Evolutionary conservation across 2,888 invertebrate genomes (phyloP).

Genomic region (Napeogenes sylphis): DNA sequence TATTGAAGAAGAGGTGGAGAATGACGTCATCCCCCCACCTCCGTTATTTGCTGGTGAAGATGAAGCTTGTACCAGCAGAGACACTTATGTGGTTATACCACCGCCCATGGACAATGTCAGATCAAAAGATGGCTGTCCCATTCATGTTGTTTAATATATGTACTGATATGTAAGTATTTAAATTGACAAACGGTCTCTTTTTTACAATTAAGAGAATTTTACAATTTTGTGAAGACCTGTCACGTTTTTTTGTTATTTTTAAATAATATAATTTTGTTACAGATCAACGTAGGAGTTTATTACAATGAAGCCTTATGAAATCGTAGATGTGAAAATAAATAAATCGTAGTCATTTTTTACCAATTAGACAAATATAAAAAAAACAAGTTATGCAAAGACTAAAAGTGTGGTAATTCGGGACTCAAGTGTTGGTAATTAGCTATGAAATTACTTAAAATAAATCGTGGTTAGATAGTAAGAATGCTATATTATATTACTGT

Average conservation of each 20-base stretch:
- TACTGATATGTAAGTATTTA: conserved; percentile 62
- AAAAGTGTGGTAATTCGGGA: conserved; percentile 64
- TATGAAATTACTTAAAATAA: conserved; percentile 22
- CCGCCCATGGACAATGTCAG: conserved; percentile 61
- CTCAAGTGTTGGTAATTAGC: conserved; percentile 59
- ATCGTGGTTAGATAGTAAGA: conserved; percentile 11
- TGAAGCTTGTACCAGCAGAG: conserved; percentile 52
- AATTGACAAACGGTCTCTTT: no score
- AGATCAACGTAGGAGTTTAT: conserved; percentile 78
- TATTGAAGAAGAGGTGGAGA: conserved; percentile 67
- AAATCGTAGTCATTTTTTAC: conserved; percentile 70
- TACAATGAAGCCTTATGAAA: conserved; percentile 76
- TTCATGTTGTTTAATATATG: conserved; percentile 70
- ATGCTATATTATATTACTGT: conserved; percentile 20
- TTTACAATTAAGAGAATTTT: neutral
- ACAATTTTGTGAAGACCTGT: conserved; percentile 10
- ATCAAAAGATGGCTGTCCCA: conserved; percentile 69
- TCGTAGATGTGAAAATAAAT: conserved; percentile 62
- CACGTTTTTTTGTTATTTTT: neutral
- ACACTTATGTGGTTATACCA: conserved; percentile 72
- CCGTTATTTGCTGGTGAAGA: conserved; percentile 66
- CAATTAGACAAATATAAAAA: conserved; percentile 57
- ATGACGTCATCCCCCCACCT: conserved; percentile 73
- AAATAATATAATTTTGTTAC: conserved; percentile 26
- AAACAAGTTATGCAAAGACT: conserved; percentile 63